Conservation (phyloP, 2,797 vertebrate species). For the Rhinella marina region DNA sequence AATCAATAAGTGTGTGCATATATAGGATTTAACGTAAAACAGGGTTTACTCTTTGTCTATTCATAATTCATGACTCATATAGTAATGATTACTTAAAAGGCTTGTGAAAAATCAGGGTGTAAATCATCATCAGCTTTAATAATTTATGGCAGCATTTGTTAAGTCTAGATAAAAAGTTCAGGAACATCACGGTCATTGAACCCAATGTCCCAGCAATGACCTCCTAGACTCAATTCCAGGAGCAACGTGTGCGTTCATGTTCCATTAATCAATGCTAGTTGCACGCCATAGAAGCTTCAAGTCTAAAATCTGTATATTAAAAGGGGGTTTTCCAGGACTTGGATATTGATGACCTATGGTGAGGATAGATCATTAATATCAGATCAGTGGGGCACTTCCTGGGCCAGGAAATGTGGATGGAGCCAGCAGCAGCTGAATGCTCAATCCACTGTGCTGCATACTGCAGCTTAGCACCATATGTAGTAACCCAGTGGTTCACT, state of each 20-base stretch:
- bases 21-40: background rate
- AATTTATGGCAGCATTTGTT: constrained; percentile 50
- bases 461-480: too few relatives aligned
- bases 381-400: too few relatives aligned
- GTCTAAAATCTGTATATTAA: too few relatives aligned
- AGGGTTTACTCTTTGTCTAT: background rate
- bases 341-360: too few relatives aligned
- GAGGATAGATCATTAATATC: too few relatives aligned
- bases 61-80: constrained; percentile 3
- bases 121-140: constrained; percentile 49
- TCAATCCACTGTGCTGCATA: too few relatives aligned
- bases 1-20: background rate
- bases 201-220: constrained; percentile 1
- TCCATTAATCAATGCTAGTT: background rate
- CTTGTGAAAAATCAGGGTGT: constrained; percentile 6
- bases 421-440: too few relatives aligned
- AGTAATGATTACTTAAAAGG: constrained; percentile 27
- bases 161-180: constrained; percentile 46
- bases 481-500: too few relatives aligned
- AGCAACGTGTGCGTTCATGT: background rate
- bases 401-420: too few relatives aligned
- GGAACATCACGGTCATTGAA: constrained; percentile 42
- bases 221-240: background rate
- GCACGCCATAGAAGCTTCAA: background rate
- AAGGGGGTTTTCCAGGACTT: too few relatives aligned